Percentiles rank a stretch among this genome's conserved stretches.
phyloP scores from a whole-genome alignment of 2,888 invertebrate species.

The Ormyrus labotus region DNA sequence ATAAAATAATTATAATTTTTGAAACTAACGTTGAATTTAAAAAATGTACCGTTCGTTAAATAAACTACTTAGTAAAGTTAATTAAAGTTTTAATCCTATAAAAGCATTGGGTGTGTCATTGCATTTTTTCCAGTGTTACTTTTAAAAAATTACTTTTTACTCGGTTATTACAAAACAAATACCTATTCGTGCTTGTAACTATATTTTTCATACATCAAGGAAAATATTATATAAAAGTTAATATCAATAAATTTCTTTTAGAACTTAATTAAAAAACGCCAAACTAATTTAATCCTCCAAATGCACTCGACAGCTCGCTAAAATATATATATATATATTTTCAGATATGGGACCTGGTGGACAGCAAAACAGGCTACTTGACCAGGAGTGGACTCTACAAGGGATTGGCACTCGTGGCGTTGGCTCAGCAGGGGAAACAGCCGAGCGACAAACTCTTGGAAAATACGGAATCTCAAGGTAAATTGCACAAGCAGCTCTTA shows the following conservation, averaged over 20 bases:
- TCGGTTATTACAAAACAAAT: too few relatives aligned
- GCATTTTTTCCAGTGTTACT: too few relatives aligned
- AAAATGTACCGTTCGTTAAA: too few relatives aligned
- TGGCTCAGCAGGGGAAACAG: constrained; percentile 79
- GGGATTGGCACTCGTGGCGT: constrained; percentile 78
- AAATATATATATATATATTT: constrained; percentile 14
- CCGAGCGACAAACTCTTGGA: constrained; percentile 78
- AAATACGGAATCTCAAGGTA: constrained; percentile 76
- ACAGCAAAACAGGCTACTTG: constrained; percentile 76
- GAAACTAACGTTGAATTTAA: too few relatives aligned
- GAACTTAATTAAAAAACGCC: background rate
- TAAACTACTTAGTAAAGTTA: too few relatives aligned
- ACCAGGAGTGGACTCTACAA: constrained; percentile 78
- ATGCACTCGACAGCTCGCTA: too few relatives aligned
- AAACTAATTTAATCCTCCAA: background rate
- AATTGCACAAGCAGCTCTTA: background rate
- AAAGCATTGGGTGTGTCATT: too few relatives aligned
- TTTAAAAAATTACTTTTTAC: too few relatives aligned
- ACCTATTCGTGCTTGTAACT: too few relatives aligned
- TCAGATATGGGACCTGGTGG: constrained; percentile 78
- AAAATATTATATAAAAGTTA: background rate
- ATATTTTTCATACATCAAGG: background rate
- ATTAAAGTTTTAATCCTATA: too few relatives aligned
- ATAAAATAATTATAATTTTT: too few relatives aligned
- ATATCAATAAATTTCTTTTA: background rate